These are phyloP conservation scores for Ypsolopha scabrella DNA, from an alignment of 2,888 invertebrate genomes.

Conservation along the genomic window DNA sequence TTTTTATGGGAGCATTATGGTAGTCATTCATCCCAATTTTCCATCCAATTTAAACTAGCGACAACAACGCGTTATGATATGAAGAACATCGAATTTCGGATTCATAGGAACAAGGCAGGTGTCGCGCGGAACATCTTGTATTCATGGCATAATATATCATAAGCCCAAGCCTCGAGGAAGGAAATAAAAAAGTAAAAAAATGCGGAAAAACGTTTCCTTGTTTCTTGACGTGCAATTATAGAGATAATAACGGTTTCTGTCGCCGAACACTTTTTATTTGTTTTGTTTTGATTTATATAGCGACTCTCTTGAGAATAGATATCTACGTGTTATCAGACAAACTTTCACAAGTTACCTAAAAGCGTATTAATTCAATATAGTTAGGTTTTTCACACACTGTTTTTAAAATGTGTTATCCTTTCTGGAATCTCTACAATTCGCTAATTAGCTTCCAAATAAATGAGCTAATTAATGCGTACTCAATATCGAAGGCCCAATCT, in stretches of 20 bases:
- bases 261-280: conserved; percentile 59
- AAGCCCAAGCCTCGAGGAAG: conserved; percentile 19
- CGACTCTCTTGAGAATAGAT: conserved; percentile 23
- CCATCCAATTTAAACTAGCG: conserved; percentile 21
- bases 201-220: conserved; percentile 43
- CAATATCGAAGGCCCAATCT: conserved; percentile 8
- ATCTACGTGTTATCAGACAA: not conserved
- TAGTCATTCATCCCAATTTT: conserved; percentile 16
- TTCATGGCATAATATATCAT: conserved; percentile 68
- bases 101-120: conserved; percentile 59
- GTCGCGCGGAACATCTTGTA: conserved; percentile 58
- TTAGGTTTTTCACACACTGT: not conserved
- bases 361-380: not conserved
- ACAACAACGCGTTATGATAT: conserved; percentile 39
- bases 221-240: conserved; percentile 67
- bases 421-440: too few species aligned
- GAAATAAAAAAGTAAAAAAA: conserved; percentile 16
- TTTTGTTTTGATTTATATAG: conserved; percentile 64
- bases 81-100: conserved; percentile 47
- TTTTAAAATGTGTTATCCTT: too few species aligned
- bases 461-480: not conserved
- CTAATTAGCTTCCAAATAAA: not conserved
- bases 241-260: conserved; percentile 69
- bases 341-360: not conserved
- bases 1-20: not conserved